phyloP scores from a whole-genome alignment of 1,140 invertebrate species.

The Metaphire vulgaris region DNA sequence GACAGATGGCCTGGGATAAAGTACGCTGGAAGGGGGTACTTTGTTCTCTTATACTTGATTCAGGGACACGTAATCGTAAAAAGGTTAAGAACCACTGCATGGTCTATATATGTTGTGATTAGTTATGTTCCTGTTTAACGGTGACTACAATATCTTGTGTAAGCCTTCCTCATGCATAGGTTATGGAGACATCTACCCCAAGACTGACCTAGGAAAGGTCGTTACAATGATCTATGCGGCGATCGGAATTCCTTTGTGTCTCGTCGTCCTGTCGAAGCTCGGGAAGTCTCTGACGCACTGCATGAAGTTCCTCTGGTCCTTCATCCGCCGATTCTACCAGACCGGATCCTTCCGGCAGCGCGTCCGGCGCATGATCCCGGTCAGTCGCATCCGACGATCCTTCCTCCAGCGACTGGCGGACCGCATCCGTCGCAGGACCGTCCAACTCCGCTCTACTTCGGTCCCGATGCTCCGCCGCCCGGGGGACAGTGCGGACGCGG shows the following conservation, averaged over 20 bases:
- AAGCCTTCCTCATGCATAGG: neutral
- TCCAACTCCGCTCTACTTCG: no score
- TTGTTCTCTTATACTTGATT: no score
- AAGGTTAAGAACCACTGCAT: no score
- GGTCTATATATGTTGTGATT: no score
- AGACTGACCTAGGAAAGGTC: constrained; percentile 57
- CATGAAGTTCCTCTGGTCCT: constrained; percentile 38
- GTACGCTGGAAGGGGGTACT: no score
- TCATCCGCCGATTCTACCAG: constrained; percentile 31
- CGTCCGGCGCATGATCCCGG: constrained; percentile 13
- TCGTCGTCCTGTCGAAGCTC: constrained; percentile 56
- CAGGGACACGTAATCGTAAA: no score
- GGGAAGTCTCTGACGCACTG: constrained; percentile 45
- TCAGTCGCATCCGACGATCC: neutral
- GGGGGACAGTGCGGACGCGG: neutral
- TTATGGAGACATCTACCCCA: constrained; percentile 12
- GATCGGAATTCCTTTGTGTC: constrained; percentile 86
- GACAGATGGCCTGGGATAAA: no score
- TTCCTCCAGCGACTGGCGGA: constrained; percentile 4
- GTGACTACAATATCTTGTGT: no score
- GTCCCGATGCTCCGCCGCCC: neutral
- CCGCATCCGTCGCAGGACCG: neutral
- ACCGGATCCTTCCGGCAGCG: constrained; percentile 21
- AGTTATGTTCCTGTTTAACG: no score
- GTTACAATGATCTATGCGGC: constrained; percentile 88